phyloP scores from a whole-genome alignment of 2,888 invertebrate genomes.

The Pollenia angustigena region DNA sequence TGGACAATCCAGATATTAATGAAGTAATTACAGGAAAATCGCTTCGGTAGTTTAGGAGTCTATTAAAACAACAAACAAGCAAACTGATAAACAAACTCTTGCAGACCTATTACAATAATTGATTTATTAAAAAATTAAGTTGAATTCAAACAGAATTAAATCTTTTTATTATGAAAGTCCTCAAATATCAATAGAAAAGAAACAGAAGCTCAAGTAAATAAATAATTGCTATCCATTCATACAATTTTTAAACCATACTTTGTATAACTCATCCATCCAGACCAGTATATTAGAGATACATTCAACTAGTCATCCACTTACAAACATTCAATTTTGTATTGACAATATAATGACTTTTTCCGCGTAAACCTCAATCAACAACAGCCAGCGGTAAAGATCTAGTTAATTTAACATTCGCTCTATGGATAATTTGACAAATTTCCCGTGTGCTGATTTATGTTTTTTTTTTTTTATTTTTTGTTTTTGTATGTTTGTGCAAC shows the following conservation, averaged over 20 bases:
- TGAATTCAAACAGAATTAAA: background rate
- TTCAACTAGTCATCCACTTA: constrained; percentile 17
- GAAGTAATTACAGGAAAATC: too few species aligned
- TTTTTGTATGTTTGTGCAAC: background rate
- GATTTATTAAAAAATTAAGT: background rate
- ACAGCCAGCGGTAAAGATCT: constrained; percentile 62
- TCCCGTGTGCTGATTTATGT: constrained; percentile 70
- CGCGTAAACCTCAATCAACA: constrained; percentile 31
- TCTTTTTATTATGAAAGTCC: too few species aligned
- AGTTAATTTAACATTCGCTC: constrained; percentile 72
- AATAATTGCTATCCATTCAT: constrained; percentile 60
- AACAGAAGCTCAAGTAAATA: background rate
- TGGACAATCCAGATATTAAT: too few species aligned
- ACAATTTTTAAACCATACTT: constrained; percentile 51
- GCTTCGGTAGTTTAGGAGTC: too few species aligned
- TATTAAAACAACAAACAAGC: too few species aligned
- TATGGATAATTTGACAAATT: constrained; percentile 73
- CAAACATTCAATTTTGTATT: constrained; percentile 66
- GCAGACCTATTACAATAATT: too few species aligned
- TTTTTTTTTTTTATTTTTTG: constrained; percentile 16
- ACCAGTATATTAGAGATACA: background rate
- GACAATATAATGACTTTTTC: constrained; percentile 73
- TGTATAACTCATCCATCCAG: constrained; percentile 1
- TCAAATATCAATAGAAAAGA: background rate
- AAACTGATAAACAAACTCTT: too few species aligned